These are phyloP conservation scores for Phalacrocorax aristotelis DNA, from an alignment of 2,113 vertebrate species.

Conservation along the genomic window DNA sequence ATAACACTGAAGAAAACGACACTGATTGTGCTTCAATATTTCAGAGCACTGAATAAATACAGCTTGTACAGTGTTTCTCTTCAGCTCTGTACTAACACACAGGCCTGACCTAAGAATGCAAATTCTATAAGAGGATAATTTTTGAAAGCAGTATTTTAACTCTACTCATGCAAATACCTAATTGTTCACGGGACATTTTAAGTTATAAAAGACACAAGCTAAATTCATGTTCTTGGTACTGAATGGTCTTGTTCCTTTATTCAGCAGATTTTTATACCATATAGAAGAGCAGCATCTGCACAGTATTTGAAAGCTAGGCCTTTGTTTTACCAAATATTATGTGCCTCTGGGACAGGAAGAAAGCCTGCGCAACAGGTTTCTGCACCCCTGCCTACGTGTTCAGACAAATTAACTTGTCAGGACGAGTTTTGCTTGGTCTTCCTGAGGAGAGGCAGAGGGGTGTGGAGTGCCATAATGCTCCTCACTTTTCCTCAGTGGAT, in stretches of 20 bases:
- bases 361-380: constrained; percentile 66
- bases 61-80: neutral
- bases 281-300: neutral
- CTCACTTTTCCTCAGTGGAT: neutral
- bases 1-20: neutral
- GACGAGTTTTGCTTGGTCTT: constrained; percentile 23
- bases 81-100: neutral
- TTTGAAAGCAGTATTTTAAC: neutral
- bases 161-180: neutral
- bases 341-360: constrained; percentile 32
- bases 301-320: neutral
- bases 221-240: neutral
- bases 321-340: neutral
- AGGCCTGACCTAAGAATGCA: neutral
- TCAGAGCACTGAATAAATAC: neutral
- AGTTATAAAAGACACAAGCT: neutral
- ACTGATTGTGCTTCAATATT: neutral
- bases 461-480: neutral
- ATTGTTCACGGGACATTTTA: neutral
- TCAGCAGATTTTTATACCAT: neutral
- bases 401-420: constrained; percentile 8
- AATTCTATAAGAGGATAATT: neutral
- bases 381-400: neutral
- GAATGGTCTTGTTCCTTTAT: neutral
- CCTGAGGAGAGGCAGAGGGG: neutral